Evolutionary conservation across 2,113 vertebrate genomes (phyloP).

Genomic region (Pagrus major): DNA sequence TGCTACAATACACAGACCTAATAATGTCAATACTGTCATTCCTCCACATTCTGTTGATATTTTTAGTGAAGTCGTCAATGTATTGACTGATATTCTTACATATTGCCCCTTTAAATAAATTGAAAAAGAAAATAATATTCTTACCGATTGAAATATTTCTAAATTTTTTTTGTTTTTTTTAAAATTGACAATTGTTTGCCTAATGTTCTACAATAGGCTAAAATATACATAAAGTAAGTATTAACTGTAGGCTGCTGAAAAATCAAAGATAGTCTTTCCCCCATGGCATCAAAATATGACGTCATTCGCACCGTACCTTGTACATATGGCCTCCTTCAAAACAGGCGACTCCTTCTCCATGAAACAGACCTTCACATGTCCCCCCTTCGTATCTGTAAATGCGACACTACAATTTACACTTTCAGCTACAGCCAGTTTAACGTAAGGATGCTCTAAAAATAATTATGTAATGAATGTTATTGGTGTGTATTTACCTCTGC

Average conservation of each 20-base stretch:
- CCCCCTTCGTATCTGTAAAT: slow-evolving; percentile 88
- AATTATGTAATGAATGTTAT: not conserved
- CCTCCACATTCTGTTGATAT: too few relatives aligned
- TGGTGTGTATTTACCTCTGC: slow-evolving; percentile 80
- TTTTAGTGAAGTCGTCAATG: too few relatives aligned
- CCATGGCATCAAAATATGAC: not conserved
- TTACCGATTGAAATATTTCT: not conserved
- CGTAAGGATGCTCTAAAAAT: not conserved
- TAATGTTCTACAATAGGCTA: not conserved
- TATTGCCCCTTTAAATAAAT: too few relatives aligned
- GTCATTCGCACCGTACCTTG: slow-evolving; percentile 70
- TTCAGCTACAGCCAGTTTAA: not conserved
- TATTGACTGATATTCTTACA: too few relatives aligned
- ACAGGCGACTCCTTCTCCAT: slow-evolving; percentile 87
- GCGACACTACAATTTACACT: not conserved
- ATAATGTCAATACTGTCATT: too few relatives aligned
- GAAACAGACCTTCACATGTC: slow-evolving; percentile 77
- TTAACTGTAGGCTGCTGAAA: not conserved
- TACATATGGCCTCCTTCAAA: slow-evolving; percentile 90
- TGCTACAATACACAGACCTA: too few relatives aligned
- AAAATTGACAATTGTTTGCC: not conserved
- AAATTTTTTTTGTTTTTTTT: too few relatives aligned
- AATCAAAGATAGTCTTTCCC: not conserved
- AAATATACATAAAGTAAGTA: not conserved
- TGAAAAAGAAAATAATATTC: not conserved